Conservation (phyloP, 2,113 vertebrate genomes). For the Eublepharis macularius region DNA sequence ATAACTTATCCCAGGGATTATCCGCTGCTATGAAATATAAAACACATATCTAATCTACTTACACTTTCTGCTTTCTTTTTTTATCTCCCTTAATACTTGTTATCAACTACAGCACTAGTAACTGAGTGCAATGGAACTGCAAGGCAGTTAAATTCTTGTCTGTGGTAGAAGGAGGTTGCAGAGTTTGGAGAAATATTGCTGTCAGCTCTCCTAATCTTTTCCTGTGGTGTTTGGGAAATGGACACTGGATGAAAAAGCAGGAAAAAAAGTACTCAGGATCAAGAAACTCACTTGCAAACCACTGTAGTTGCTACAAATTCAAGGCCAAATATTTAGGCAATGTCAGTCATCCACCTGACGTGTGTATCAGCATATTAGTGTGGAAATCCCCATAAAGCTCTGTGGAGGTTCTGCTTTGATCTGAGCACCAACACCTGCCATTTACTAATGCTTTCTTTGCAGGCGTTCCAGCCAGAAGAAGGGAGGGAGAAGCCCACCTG, state of each 20-base stretch:
- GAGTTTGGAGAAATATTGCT: constrained; percentile 25
- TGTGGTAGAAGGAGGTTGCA: constrained; percentile 22
- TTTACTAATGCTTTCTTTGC: constrained; percentile 42
- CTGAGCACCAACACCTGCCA: constrained; percentile 54
- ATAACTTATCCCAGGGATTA: not conserved
- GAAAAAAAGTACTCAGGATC: constrained; percentile 13
- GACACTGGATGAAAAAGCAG: constrained; percentile 40
- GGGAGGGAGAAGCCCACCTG: constrained; percentile 34
- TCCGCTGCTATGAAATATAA: not conserved
- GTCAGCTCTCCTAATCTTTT: constrained; percentile 30
- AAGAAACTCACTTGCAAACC: constrained; percentile 46
- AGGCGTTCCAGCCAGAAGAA: constrained; percentile 27
- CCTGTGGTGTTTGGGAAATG: constrained; percentile 10
- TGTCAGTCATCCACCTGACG: constrained; percentile 61
- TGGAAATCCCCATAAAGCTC: constrained; percentile 66
- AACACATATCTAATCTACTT: not conserved
- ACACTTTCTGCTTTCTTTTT: not conserved
- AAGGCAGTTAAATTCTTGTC: constrained; percentile 17
- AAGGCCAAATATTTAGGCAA: constrained; percentile 64
- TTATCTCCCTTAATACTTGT: not conserved
- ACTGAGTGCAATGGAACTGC: not conserved
- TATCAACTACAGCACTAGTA: constrained; percentile 6
- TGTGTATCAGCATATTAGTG: constrained; percentile 64
- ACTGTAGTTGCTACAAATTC: constrained; percentile 59
- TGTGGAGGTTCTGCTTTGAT: constrained; percentile 63